phyloP scores from a whole-genome alignment of 2,888 invertebrate genomes.

The Rutpela maculata region DNA sequence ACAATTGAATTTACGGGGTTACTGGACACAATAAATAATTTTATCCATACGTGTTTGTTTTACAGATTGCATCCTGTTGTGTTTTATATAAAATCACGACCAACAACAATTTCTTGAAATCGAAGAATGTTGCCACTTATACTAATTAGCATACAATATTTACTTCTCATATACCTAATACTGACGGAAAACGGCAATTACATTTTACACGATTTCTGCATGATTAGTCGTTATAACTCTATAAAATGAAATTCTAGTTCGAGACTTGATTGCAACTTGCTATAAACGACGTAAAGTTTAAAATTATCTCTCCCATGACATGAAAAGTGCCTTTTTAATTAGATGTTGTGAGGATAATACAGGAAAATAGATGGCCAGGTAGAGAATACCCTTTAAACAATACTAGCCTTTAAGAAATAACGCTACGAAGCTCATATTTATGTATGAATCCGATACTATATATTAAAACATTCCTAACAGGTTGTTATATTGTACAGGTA shows the following conservation, averaged over 20 bases:
- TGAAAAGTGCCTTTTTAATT: conserved; percentile 39
- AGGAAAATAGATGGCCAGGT: conserved; percentile 35
- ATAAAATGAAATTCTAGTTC: background rate
- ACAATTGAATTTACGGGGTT: too few species aligned
- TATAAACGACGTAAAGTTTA: conserved; percentile 19
- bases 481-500: conserved; percentile 29
- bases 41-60: background rate
- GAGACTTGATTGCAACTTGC: conserved; percentile 5
- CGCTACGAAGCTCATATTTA: conserved; percentile 38
- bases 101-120: background rate
- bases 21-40: too few species aligned
- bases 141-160: conserved; percentile 7
- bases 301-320: conserved; percentile 35
- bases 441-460: conserved; percentile 36
- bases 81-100: background rate
- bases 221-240: conserved; percentile 14
- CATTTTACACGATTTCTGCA: conserved; percentile 15
- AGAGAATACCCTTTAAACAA: conserved; percentile 26
- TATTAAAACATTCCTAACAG: conserved; percentile 43
- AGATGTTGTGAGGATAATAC: conserved; percentile 28
- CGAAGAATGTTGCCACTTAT: conserved; percentile 1
- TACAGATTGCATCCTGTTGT: background rate
- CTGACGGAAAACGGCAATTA: conserved; percentile 7
- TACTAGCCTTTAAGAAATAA: conserved; percentile 25
- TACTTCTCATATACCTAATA: background rate